Conservation (phyloP, 2,888 invertebrate species). For the Neoascia interrupta region DNA sequence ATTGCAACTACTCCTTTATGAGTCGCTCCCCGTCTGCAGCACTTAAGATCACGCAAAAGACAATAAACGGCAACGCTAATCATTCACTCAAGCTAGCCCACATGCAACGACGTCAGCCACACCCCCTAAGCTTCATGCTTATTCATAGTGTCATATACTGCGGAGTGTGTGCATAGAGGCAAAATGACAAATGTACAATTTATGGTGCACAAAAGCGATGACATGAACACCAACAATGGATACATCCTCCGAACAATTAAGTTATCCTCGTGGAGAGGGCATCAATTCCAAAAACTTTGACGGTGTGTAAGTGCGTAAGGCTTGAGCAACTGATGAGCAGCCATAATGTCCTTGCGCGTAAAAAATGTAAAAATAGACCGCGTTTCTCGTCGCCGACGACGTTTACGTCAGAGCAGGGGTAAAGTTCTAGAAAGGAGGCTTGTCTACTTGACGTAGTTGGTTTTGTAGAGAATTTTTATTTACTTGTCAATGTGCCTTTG, state of each 20-base stretch:
- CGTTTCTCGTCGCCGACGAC: background rate
- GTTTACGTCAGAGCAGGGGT: conserved; percentile 20
- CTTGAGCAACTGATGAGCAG: conserved; percentile 2
- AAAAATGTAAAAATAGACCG: conserved; percentile 24
- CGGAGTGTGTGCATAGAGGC: background rate
- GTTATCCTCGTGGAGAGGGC: background rate
- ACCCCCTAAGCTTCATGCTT: too few species aligned
- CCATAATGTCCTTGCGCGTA: conserved; percentile 14
- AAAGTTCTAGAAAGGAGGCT: conserved; percentile 36
- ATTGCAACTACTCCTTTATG: conserved; percentile 26
- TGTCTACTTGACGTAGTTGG: conserved; percentile 44
- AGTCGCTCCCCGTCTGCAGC: background rate
- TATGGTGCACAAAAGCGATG: background rate
- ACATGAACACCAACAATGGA: background rate
- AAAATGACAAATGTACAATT: conserved; percentile 7
- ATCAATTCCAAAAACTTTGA: background rate
- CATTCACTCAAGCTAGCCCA: conserved; percentile 31
- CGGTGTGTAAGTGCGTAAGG: background rate
- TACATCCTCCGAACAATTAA: background rate
- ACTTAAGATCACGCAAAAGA: conserved; percentile 2
- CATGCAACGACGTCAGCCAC: conserved; percentile 23
- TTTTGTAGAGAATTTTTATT: conserved; percentile 43
- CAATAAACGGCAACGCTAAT: conserved; percentile 10
- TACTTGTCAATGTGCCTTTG: conserved; percentile 24
- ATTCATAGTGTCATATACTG: too few species aligned